phyloP scores from a whole-genome alignment of 2,113 vertebrate species.

The Mohoua ochrocephala region DNA sequence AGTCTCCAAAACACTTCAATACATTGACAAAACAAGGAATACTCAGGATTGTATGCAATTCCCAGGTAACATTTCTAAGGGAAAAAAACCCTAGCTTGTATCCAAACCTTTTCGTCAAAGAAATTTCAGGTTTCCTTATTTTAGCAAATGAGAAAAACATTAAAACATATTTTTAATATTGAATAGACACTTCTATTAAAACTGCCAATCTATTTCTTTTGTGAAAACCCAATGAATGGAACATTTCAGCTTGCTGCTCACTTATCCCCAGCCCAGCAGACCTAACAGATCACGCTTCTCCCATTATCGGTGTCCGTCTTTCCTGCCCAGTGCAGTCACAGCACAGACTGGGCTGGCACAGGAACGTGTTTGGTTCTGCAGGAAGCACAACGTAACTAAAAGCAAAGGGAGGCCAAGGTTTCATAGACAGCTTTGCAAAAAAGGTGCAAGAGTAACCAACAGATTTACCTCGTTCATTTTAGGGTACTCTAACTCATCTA shows the following conservation, averaged over 20 bases:
- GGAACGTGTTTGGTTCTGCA: not conserved
- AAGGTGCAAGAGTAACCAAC: not conserved
- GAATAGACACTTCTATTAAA: not conserved
- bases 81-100: not conserved
- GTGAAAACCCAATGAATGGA: not conserved
- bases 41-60: not conserved
- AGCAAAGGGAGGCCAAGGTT: not conserved
- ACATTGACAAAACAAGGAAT: not conserved
- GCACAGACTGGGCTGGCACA: not conserved
- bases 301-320: fast-evolving
- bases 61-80: not conserved
- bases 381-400: not conserved
- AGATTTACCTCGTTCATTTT: fast-evolving
- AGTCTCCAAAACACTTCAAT: not conserved
- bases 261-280: not conserved
- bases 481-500: not conserved
- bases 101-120: not conserved
- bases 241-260: not conserved
- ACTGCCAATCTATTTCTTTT: not conserved
- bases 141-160: not conserved
- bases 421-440: not conserved
- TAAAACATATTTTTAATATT: not conserved
- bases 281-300: not conserved
- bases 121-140: not conserved
- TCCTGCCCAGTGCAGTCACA: not conserved